Evolutionary conservation across 2,113 vertebrate genomes (phyloP).

Genomic region (Orthonyx spaldingii): DNA sequence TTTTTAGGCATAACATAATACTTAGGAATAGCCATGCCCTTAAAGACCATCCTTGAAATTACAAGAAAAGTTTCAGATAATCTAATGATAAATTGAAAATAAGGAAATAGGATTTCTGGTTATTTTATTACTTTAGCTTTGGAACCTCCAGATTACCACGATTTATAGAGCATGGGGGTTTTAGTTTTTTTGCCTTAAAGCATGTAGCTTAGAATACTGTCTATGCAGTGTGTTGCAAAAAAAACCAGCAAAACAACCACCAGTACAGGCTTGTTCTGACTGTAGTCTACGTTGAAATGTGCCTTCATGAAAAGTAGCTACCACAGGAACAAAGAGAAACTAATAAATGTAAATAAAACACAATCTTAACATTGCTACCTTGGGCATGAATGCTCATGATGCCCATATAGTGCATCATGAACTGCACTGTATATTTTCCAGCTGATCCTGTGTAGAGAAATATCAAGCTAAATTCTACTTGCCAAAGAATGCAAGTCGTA

Average conservation of each 20-base stretch:
- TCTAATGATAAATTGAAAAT: background rate
- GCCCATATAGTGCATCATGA: background rate
- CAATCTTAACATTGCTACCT: background rate
- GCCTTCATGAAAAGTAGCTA: background rate
- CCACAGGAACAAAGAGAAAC: background rate
- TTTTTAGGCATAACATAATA: background rate
- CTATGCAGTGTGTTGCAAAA: background rate
- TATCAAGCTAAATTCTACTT: background rate
- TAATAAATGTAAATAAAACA: background rate
- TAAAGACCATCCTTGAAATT: background rate
- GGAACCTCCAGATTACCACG: background rate
- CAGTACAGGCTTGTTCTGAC: background rate
- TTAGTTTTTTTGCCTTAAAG: background rate
- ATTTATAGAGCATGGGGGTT: rapidly evolving
- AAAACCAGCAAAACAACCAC: background rate
- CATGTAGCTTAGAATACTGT: background rate
- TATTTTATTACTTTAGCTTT: background rate
- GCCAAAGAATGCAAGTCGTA: background rate
- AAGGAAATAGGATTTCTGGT: background rate
- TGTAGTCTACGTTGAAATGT: background rate
- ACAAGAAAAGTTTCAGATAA: background rate
- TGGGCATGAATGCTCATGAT: background rate
- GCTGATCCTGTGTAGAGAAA: background rate
- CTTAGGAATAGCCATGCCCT: background rate
- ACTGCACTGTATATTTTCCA: background rate